Evolutionary conservation across 2,113 vertebrate species (phyloP).

Genomic region (Myrmecophaga tridactyla): DNA sequence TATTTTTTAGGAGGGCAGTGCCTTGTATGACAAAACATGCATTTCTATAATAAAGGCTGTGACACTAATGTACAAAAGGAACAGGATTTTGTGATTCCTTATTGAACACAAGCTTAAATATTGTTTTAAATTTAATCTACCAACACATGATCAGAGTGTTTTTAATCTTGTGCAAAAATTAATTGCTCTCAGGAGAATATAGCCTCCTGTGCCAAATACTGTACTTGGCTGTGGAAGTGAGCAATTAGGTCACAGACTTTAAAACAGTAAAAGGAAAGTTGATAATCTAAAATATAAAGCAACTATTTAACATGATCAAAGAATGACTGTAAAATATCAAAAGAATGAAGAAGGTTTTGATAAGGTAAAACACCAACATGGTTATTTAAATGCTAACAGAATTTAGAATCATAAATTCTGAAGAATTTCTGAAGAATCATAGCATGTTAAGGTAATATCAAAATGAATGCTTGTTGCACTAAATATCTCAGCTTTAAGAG

Average conservation of each 20-base stretch:
- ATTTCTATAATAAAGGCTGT: constrained; percentile 40
- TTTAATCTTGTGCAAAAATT: constrained; percentile 38
- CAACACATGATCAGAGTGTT: background rate
- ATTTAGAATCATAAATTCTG: too few relatives aligned
- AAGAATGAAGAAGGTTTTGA: background rate
- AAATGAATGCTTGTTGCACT: background rate
- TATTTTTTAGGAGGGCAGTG: background rate
- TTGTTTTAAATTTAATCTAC: constrained; percentile 34
- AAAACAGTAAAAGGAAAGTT: background rate
- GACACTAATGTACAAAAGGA: background rate
- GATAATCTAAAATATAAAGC: background rate
- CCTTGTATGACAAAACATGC: background rate
- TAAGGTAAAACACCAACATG: constrained; percentile 21
- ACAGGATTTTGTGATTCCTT: background rate
- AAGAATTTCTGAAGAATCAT: background rate
- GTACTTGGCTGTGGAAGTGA: background rate
- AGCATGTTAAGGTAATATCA: background rate
- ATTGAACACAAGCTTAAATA: background rate
- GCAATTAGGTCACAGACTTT: constrained; percentile 37
- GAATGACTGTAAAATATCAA: background rate
- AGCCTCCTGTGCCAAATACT: background rate
- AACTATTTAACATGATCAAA: background rate
- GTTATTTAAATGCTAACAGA: constrained; percentile 11
- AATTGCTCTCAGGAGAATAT: background rate
- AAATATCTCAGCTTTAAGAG: constrained; percentile 1